phyloP scores from a whole-genome alignment of 2,113 vertebrate genomes.

The Axis porcinus region DNA sequence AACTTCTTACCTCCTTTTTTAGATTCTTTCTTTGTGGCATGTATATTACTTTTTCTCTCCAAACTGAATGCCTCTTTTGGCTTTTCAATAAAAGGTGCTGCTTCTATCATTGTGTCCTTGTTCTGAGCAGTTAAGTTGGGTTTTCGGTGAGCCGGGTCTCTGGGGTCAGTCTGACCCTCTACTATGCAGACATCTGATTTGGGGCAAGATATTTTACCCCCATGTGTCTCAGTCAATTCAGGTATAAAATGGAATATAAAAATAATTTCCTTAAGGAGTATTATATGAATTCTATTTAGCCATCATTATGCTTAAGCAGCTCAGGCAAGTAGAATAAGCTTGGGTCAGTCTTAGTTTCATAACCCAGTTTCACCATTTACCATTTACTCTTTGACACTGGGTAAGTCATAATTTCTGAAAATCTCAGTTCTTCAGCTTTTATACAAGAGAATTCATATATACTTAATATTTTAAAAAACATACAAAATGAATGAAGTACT shows the following conservation, averaged over 20 bases:
- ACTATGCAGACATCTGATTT: background rate
- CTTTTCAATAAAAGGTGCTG: background rate
- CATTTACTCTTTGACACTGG: background rate
- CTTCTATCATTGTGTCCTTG: background rate
- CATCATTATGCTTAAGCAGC: background rate
- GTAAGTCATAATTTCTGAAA: background rate
- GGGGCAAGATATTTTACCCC: background rate
- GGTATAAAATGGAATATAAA: background rate
- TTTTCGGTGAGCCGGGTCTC: background rate
- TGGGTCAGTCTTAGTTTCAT: background rate
- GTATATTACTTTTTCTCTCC: background rate
- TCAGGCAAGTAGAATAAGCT: background rate
- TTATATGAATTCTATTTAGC: background rate
- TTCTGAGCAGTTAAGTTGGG: background rate
- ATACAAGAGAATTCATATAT: background rate
- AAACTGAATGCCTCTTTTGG: background rate
- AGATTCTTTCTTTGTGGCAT: background rate
- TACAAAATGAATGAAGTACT: background rate
- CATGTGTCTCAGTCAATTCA: background rate
- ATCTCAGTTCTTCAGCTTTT: background rate
- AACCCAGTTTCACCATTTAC: background rate
- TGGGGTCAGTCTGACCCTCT: background rate
- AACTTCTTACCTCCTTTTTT: background rate
- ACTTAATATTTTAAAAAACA: background rate
- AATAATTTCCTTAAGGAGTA: background rate